Evolutionary conservation across 2,797 vertebrate species (phyloP).

Genomic region (Hybognathus amarus): DNA sequence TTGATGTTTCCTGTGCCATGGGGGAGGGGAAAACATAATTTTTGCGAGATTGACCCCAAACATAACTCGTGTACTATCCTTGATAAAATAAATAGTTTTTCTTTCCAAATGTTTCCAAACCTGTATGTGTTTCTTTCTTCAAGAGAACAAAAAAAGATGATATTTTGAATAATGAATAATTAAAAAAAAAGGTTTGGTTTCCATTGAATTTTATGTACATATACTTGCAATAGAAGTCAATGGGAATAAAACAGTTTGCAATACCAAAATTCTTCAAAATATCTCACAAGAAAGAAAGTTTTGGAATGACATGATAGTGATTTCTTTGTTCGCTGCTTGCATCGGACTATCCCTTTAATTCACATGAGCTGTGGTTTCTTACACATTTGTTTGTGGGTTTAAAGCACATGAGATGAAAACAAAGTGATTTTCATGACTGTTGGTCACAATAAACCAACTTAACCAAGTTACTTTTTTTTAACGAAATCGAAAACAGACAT

Average conservation of each 20-base stretch:
- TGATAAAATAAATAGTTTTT: too few species aligned
- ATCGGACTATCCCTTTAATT: not conserved
- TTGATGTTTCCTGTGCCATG: too few species aligned
- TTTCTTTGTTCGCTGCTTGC: not conserved
- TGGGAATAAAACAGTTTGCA: not conserved
- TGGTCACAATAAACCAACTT: not conserved
- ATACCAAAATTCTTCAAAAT: not conserved
- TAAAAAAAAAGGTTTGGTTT: not conserved
- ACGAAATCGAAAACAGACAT: not conserved
- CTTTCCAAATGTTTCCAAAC: too few species aligned
- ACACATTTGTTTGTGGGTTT: not conserved
- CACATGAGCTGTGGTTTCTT: not conserved
- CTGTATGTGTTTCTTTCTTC: not conserved
- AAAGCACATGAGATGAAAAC: not conserved
- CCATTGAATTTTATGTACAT: not conserved
- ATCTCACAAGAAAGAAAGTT: not conserved
- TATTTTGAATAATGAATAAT: not conserved
- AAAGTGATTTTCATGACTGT: not conserved
- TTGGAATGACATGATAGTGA: not conserved
- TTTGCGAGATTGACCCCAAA: too few species aligned
- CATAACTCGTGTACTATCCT: too few species aligned
- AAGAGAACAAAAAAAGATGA: not conserved
- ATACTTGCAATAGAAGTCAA: not conserved
- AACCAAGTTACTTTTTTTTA: not conserved
- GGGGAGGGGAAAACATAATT: too few species aligned